These are phyloP conservation scores for Aselliscus stoliczkanus DNA, from an alignment of 2,797 vertebrate genomes.

Conservation along the genomic window DNA sequence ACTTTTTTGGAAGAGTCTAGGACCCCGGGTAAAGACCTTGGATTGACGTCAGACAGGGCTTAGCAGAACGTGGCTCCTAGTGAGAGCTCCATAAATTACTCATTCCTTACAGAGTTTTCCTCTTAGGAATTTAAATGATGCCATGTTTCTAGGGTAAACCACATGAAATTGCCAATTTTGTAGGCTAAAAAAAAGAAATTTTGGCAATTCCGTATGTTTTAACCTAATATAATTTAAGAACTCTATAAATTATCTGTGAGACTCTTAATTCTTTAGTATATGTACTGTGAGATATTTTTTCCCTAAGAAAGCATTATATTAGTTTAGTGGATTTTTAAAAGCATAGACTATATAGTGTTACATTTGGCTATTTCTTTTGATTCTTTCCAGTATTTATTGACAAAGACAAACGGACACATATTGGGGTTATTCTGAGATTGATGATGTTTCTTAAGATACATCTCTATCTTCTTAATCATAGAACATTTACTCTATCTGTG, in stretches of 20 bases:
- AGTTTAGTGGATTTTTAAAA: slow-evolving; percentile 14
- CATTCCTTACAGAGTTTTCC: not conserved
- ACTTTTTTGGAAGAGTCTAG: not conserved
- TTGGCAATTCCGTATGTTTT: not conserved
- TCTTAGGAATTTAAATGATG: not conserved
- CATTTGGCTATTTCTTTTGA: slow-evolving; percentile 9
- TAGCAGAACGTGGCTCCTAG: not conserved
- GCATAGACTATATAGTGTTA: not conserved
- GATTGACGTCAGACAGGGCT: not conserved
- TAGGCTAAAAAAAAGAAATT: not conserved
- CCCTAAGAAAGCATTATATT: not conserved
- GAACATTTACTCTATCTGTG: slow-evolving; percentile 40
- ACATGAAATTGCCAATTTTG: not conserved
- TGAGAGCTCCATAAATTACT: not conserved
- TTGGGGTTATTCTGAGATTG: slow-evolving; percentile 58
- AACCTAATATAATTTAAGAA: not conserved
- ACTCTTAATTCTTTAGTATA: not conserved
- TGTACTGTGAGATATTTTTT: not conserved
- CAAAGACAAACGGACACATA: slow-evolving; percentile 53
- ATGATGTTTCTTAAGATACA: slow-evolving; percentile 52
- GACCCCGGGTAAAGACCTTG: not conserved
- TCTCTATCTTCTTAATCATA: slow-evolving; percentile 63
- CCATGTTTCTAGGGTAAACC: not conserved
- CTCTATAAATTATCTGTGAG: not conserved
- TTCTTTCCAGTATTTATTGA: slow-evolving; percentile 71